Evolutionary conservation across 2,797 vertebrate genomes (phyloP).

Genomic region (Rhodeus uyekii): DNA sequence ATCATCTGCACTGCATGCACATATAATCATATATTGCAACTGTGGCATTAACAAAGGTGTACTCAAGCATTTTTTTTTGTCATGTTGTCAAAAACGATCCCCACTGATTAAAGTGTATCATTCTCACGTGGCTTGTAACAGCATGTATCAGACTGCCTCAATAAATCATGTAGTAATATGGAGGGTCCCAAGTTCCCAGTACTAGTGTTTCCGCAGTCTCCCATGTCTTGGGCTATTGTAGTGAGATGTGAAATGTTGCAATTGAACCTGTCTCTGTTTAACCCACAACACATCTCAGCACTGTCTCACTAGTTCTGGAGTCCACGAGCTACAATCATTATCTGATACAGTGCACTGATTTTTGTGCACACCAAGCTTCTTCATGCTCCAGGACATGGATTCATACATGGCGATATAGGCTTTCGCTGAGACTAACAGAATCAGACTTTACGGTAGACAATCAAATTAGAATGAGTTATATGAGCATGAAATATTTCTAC

Average conservation of each 20-base stretch:
- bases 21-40: not conserved
- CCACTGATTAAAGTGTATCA: slow-evolving; percentile 35
- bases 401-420: slow-evolving; percentile 29
- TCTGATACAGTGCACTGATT: slow-evolving; percentile 46
- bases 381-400: slow-evolving; percentile 42
- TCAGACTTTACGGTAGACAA: not conserved
- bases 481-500: slow-evolving; percentile 1
- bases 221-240: slow-evolving; percentile 31
- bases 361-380: slow-evolving; percentile 39
- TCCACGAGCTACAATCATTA: slow-evolving; percentile 49
- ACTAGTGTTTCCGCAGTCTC: slow-evolving; percentile 57
- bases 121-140: slow-evolving; percentile 57
- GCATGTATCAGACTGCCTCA: slow-evolving; percentile 53
- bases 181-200: slow-evolving; percentile 61
- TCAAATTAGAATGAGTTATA: not conserved
- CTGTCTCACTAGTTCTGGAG: slow-evolving; percentile 58
- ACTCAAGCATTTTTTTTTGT: not conserved
- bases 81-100: slow-evolving; percentile 17
- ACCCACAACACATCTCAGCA: slow-evolving; percentile 54
- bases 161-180: slow-evolving; percentile 68
- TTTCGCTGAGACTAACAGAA: slow-evolving; percentile 26
- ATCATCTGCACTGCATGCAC: not conserved
- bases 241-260: slow-evolving; percentile 52
- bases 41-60: slow-evolving; percentile 1
- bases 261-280: slow-evolving; percentile 58